Base-by-base conservation (phyloP, 2,797 vertebrate genomes). In the Hemitrygon akajei region DNA sequence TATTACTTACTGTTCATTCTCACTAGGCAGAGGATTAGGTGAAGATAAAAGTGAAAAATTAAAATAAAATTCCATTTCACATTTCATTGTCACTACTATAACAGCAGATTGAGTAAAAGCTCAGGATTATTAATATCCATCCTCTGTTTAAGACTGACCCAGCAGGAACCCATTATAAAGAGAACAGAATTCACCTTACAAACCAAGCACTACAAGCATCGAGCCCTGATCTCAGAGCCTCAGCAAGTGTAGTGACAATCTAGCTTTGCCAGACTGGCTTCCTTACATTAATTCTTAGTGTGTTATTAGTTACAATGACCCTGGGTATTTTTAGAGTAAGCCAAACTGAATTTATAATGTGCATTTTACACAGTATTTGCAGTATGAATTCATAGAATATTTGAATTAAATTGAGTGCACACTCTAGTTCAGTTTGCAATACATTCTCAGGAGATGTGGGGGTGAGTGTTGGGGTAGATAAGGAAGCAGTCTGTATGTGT, bases 1-100 rank as follows among this genome's bases (percentile, higher is more conserved):
- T 73, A 75, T 94, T 97, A 97, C 97, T 97, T 94, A 97, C 97
- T 96, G 96, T 95, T 96, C 97, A 95, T 97, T 97, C 94, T 97
- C 97, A 0, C 97, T 96, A 95, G 91, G 69, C 25, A 84, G 94
- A 94, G 95, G 91, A 95, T 27, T 96, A 95, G 94, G 94, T 94
- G 82, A 80, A 94, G 94, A 94, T 94, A 93, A 73, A 91, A 93
- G 95, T 92, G 94, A 76, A 86, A 95, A 76, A 95, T 89, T 69
- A 89, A 89, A 89, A 69, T 89, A 89, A 89, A 89, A 89, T 89
- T 89, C 63, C 86, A 89, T 18, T 7, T 60, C 66, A 63, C 60
- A 89, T 69, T 69, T n/a, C 16, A 89, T 69, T 89, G 16, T 69
- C 40, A 89, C n/a, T 16, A 89, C 60, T 6, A n/a, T 10, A 80